These are phyloP conservation scores for Nymphalis c-album DNA, from an alignment of 2,888 invertebrate genomes.

Conservation along the genomic window DNA sequence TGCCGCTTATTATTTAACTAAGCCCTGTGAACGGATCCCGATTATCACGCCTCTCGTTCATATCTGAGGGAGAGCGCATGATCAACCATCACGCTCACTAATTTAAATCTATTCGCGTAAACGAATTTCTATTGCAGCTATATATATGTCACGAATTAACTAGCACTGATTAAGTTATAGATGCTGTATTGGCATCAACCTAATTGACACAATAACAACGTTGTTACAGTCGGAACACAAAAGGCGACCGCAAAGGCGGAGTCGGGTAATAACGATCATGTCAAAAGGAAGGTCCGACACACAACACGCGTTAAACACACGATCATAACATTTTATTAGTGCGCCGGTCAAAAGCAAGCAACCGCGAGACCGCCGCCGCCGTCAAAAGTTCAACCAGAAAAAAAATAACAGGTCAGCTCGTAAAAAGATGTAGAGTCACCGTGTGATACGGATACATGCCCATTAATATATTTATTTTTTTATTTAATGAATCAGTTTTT, in stretches of 20 bases:
- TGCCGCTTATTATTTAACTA: constrained; percentile 78
- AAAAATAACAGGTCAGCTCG: constrained; percentile 77
- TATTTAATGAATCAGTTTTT: constrained; percentile 14
- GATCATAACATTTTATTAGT: constrained; percentile 82
- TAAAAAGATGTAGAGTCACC: constrained; percentile 75
- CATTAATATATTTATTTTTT: constrained; percentile 24
- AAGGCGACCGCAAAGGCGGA: constrained; percentile 76
- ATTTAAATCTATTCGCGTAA: constrained; percentile 53
- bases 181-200: constrained; percentile 59
- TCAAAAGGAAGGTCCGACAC: constrained; percentile 79
- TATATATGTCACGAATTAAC: constrained; percentile 53
- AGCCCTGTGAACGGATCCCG: constrained; percentile 67
- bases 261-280: constrained; percentile 77
- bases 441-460: constrained; percentile 39
- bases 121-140: constrained; percentile 50
- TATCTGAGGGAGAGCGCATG: constrained; percentile 23
- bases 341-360: constrained; percentile 79
- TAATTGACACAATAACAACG: constrained; percentile 79
- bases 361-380: constrained; percentile 71
- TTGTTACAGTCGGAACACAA: constrained; percentile 73
- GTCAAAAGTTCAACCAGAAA: constrained; percentile 76
- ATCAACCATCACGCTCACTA: constrained; percentile 36
- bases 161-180: constrained; percentile 68
- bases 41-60: constrained; percentile 62
- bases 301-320: constrained; percentile 81